Evolutionary conservation across 2,888 invertebrate genomes (phyloP), one percentile per base, ranked within the genome.

Genomic region (Omphaloscelis lunosa): DNA sequence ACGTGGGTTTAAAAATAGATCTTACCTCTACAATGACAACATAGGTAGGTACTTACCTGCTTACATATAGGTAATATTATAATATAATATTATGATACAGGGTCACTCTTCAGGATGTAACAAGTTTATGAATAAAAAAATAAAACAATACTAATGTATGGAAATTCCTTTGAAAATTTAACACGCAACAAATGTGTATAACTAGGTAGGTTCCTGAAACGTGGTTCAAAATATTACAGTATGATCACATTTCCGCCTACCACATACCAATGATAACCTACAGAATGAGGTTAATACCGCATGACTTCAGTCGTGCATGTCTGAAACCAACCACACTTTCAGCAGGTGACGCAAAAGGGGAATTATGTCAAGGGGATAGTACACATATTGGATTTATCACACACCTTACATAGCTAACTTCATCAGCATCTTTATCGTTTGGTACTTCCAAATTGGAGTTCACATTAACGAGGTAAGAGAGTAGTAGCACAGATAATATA

Each of bases 191-290:
- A 20, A 34, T 62, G 34, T 34, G 11, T 15, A 1, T 20, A n/a
- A 11, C 11, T 29, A 23, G 41, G 12, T 23, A 23, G 27, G 15
- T 48, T 8, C 29, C 12, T 48, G 48, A 48, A 41, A 41, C 41
- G 9, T 17, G 27, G 27, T 56, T n/a, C 12, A 5, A 23, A 23
- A 53, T 61, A 20, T 34, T 29, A 45, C 17, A 45, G 29, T n/a
- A 41, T 45, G 11, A 23, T 67, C 3, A 58, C 23, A 45, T 56
- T 34, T 51, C 51, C 51, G 9, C 68, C 68, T 72, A 56, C 53
- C 27, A 53, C 11, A 41, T 67, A 56, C 56, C 56, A 41, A 66
- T 66, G 15, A 41, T 72, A 27, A 69, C 27, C 39, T 69, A 69
- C 53, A 27, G 56, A 58, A 27, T 61, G 34, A 34, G 23, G 23